Evolutionary conservation across 1,140 invertebrate genomes (phyloP), one percentile per base, ranked within the genome.

Genomic region (Ceratosolen solmsi): DNA sequence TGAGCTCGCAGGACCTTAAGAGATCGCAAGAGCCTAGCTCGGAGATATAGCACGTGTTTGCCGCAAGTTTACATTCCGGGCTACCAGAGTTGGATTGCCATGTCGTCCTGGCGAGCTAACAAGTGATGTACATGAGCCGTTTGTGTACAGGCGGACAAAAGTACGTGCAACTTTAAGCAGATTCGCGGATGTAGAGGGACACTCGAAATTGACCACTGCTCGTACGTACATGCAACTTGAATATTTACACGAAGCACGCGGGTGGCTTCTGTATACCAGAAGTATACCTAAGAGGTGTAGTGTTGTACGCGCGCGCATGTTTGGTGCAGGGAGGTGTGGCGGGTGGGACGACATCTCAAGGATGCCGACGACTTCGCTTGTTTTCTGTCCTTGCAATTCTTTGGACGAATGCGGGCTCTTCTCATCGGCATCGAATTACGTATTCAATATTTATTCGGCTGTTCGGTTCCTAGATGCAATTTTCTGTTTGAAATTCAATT

Each of bases 381-480:
- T 68, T 65, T 68, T 41, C 22, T 11, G 56, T 70, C 46, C 33
- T 60, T 79, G 17, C 78, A n/a, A 71, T 79, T 79, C 78, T 72
- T 49, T 49, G 46, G 15, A 2, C 36, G 38, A 73, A 80, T 73
- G 38, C 56, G 71, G 41, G 30, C n/a, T 63, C 30, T 22, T 71
- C 54, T n/a, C 41, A n/a, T 33, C 27, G 46, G 68, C 17, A 17
- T 73, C 70, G 38, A 63, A 73, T 80, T 73, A 72, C 79, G 38
- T 25, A 80, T 80, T 73, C 70, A 60, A 80, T 80, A 80, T 80
- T 73, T 80, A 80, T 80, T 72, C 36, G 49, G 36, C 30, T 68
- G 25, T 72, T 73, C 25, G 33, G 11, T 54, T 36, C 30, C n/a
- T 13, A 11, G 20, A 2, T 74, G 71, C 54, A 80, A 80, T 63